Evolutionary conservation across 2,888 invertebrate genomes (phyloP), one percentile per base, ranked within the genome.

Genomic region (Dynastes hyllus): DNA sequence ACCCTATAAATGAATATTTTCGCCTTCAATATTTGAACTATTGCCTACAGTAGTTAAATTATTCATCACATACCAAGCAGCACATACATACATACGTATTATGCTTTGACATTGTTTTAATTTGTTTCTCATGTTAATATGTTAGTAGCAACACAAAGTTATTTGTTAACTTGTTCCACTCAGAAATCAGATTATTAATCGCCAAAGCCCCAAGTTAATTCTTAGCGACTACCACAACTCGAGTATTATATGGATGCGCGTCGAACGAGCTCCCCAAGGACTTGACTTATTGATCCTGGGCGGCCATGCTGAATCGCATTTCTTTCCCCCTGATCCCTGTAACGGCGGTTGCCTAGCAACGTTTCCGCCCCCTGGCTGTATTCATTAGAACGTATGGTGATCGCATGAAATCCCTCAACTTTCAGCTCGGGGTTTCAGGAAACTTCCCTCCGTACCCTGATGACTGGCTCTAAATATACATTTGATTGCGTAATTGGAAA

Each of bases 211-310:
- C 22, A 75, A 40, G 32, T 75, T 61, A 75, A 75, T 75, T 75
- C 61, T 27, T 16, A 40, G 73, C 61, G 61, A 58, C 61, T 27
- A 13, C 22, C 45, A 27, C 22, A 75, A 29, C 22, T 22, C 45
- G 45, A 75, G 73, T 63, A 29, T 66, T 66, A 73, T 53, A 78
- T 32, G 55, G 55, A 53, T 40, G 67, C 75, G 73, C 75, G 78
- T 69, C 71, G 58, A 66, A 53, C 67, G 13, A 69, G 78, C 76
- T 87, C 87, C 84, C 87, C 84, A 85, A 87, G 87, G 87, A 87
- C 87, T 87, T 88, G 87, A 87, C 88, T 88, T 88, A 88, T 88
- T 88, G 88, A 88, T 88, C 88, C 86, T 84, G 87, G 82, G 86
- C 87, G 84, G 87, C 88, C 87, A 87, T 87, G 83, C 84, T 86